Base-by-base conservation (phyloP, 2,888 invertebrate species). In the Himalopsyche tibetana region DNA sequence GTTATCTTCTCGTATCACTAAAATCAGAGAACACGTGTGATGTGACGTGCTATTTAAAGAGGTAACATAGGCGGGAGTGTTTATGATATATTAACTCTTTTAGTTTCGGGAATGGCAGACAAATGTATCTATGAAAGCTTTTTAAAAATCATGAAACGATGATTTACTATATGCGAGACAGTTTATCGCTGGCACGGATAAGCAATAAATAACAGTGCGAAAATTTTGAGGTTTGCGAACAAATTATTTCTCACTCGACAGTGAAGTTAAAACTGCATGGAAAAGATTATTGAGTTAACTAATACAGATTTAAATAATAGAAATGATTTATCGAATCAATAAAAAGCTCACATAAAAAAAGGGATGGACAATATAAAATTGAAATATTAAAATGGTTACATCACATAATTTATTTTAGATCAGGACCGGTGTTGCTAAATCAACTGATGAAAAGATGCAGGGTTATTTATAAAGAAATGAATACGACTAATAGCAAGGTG, bases 71-170 rank as follows among this genome's bases (percentile, higher is more conserved):
- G 74, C 38, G 74, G 74, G 74, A 74, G 74, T 74, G 74, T 74
- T 38, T 74, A 74, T 74, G 74, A 74, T 74, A 74, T 74, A 74
- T 74, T 74, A 74, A 74, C 74, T 74, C 74, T 74, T 74, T 74
- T 74, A 74, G 74, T 74, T 74, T 74, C 74, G 74, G 38, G 74
- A 74, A 74, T 74, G 74, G 74, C 74, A 74, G 74, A 74, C 74
- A 74, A 74, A 74, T 74, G 74, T 74, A 74, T 74, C 11, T 74
- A 36, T 74, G 38, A 74, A 74, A 74, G 74, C 74, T 74, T 74
- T 74, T 74, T 74, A 74, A 74, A 74, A 74, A 74, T 74, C 74
- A 38, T 74, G 74, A 74, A 74, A 74, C 36, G 36, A 38, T 74
- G 74, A 74, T 74, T 74, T 74, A 74, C 74, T 36, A 12, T 36